phyloP scores from a whole-genome alignment of 2,797 vertebrate genomes.

The Eulemur albifrons region DNA sequence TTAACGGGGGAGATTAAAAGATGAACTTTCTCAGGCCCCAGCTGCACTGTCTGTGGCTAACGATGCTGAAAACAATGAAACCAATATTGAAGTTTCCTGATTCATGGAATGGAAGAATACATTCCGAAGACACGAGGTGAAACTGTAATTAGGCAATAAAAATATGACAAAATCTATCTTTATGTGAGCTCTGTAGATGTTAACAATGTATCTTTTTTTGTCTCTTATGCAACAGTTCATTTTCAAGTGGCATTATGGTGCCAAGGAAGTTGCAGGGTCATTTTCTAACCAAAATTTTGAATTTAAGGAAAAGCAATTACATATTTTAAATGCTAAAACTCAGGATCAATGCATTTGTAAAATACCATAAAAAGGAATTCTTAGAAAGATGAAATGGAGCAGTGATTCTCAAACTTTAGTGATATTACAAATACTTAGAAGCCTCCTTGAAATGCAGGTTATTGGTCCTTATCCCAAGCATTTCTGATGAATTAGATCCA shows the following conservation, averaged over 20 bases:
- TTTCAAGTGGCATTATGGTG: not conserved
- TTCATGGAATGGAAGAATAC: not conserved
- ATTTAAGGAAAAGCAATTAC: not conserved
- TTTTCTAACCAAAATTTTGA: not conserved
- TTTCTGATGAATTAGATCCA: not conserved
- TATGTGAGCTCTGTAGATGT: not conserved
- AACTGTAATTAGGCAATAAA: not conserved
- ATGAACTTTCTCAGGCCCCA: not conserved
- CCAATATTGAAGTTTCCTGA: not conserved
- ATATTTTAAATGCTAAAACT: not conserved
- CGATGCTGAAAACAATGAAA: not conserved
- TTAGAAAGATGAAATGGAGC: not conserved
- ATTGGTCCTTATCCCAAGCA: not conserved
- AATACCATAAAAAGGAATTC: not conserved
- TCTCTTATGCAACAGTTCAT: not conserved
- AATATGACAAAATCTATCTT: not conserved
- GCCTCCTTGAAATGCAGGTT: not conserved
- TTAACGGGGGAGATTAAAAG: not conserved
- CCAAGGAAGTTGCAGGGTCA: not conserved
- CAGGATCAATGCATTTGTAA: not conserved
- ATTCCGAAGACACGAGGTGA: not conserved
- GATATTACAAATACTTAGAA: not conserved
- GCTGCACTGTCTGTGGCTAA: not conserved
- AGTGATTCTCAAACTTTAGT: not conserved
- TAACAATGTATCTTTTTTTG: not conserved